Evolutionary conservation across 2,113 vertebrate species (phyloP).

Genomic region (Hiodon alosoides): DNA sequence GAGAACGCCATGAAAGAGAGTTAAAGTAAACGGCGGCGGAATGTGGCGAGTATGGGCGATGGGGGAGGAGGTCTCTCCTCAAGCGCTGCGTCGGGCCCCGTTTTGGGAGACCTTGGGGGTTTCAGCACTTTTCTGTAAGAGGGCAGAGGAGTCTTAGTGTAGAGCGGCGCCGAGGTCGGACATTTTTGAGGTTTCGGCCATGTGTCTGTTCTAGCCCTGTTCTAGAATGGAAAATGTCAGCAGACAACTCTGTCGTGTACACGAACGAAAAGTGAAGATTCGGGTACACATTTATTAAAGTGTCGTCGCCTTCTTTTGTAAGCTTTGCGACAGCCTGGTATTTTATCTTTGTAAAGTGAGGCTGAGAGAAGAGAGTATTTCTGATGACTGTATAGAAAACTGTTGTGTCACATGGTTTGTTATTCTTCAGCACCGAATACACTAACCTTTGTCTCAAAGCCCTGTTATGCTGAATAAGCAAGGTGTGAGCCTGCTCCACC

Average conservation of each 20-base stretch:
- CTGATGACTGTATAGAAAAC: background rate
- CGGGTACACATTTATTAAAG: conserved; percentile 39
- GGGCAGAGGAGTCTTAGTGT: conserved; percentile 52
- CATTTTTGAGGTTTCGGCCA: conserved; percentile 59
- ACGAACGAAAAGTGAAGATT: conserved; percentile 69
- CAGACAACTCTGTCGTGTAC: conserved; percentile 57
- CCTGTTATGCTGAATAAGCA: conserved; percentile 57
- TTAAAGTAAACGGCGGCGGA: conserved; percentile 57
- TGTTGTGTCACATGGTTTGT: background rate
- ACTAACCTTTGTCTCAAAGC: conserved; percentile 45
- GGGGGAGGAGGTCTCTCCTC: background rate
- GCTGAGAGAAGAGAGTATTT: background rate
- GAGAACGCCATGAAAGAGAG: conserved; percentile 56
- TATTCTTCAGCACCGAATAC: background rate
- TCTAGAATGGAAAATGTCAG: conserved; percentile 11
- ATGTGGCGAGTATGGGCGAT: background rate
- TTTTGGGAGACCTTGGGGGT: conserved; percentile 14
- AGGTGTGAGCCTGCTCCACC: conserved; percentile 50
- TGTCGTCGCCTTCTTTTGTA: conserved; percentile 21
- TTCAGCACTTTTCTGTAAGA: conserved; percentile 46
- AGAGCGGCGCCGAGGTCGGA: conserved; percentile 67
- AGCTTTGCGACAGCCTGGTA: conserved; percentile 60
- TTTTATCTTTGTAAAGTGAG: conserved; percentile 54
- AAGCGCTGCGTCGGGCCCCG: conserved; percentile 24
- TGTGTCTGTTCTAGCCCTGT: conserved; percentile 58